These are phyloP conservation scores for Trinorchestia longiramus DNA, from an alignment of 1,140 invertebrate species.

Conservation along the genomic window DNA sequence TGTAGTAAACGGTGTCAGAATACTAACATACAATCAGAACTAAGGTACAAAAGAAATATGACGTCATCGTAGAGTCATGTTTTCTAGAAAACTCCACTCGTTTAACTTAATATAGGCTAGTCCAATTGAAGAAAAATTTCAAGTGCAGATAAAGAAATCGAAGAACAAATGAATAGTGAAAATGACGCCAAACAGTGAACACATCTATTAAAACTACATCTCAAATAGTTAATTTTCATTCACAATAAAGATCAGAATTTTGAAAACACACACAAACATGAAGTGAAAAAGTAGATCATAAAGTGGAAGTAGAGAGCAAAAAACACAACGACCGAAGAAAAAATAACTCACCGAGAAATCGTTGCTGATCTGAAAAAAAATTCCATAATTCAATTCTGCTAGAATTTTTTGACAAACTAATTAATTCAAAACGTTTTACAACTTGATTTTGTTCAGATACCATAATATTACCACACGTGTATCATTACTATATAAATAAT, in stretches of 20 bases:
- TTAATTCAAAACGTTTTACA: too few relatives aligned
- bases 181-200: not conserved
- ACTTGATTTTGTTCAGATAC: too few relatives aligned
- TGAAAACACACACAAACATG: not conserved
- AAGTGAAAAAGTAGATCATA: not conserved
- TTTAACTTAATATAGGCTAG: not conserved
- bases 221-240: not conserved
- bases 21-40: not conserved
- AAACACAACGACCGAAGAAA: not conserved
- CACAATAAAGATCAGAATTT: not conserved
- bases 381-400: not conserved
- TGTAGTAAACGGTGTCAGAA: too few relatives aligned
- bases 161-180: not conserved
- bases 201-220: not conserved
- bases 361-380: conserved; percentile 24
- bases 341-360: conserved; percentile 30
- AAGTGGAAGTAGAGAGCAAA: not conserved
- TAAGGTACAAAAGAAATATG: not conserved
- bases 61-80: not conserved
- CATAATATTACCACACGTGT: too few relatives aligned
- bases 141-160: not conserved
- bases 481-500: too few relatives aligned
- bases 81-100: not conserved
- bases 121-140: not conserved
- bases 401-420: not conserved